phyloP scores from a whole-genome alignment of 2,797 vertebrate species.

The Synanceia verrucosa region DNA sequence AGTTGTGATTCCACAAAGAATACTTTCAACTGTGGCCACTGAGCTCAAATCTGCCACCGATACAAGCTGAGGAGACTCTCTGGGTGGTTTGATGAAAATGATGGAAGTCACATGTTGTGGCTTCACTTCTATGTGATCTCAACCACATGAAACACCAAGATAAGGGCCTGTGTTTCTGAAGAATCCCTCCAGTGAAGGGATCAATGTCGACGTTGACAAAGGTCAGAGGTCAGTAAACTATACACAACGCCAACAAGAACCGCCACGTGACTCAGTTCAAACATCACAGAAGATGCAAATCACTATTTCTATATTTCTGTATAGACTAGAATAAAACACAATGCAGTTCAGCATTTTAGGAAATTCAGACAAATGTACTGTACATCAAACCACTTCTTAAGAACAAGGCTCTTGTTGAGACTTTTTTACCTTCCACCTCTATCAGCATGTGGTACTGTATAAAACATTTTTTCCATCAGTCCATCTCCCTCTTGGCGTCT shows the following conservation, averaged over 20 bases:
- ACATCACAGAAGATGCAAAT: background rate
- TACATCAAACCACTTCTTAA: background rate
- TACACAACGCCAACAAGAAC: no score
- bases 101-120: background rate
- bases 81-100: background rate
- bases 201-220: background rate
- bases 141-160: no score
- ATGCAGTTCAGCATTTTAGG: background rate
- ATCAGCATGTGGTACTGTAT: background rate
- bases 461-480: background rate
- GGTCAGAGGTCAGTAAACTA: no score
- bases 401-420: background rate
- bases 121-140: no score
- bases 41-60: background rate
- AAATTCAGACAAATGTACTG: background rate
- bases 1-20: no score
- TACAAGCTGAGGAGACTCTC: background rate
- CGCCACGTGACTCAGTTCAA: no score
- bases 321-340: background rate
- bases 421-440: background rate
- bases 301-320: background rate
- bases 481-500: slow-evolving; percentile 28
- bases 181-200: background rate
- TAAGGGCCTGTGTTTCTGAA: background rate
- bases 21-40: no score